Evolutionary conservation across 2,888 invertebrate species (phyloP).

Genomic region (Hoplodrina blanda): DNA sequence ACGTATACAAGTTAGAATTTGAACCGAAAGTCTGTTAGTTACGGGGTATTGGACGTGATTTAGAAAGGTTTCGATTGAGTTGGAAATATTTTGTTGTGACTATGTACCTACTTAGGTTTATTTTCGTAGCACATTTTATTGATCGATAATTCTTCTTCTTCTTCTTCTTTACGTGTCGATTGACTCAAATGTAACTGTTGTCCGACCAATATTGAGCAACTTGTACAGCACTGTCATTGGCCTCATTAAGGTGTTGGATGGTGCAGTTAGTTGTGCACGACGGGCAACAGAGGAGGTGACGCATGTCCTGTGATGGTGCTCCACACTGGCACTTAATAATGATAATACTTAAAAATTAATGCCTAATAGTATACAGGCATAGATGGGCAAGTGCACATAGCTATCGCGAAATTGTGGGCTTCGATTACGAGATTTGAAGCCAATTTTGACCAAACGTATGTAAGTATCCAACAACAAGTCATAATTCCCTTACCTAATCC

Average conservation of each 20-base stretch:
- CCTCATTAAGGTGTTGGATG: too few species aligned
- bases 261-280: too few species aligned
- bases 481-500: conserved; percentile 62
- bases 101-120: background rate
- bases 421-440: background rate
- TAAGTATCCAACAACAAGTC: conserved; percentile 21
- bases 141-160: too few species aligned
- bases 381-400: background rate
- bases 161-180: too few species aligned
- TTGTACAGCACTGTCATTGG: too few species aligned
- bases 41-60: conserved; percentile 50
- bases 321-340: too few species aligned
- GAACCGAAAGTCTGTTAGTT: conserved; percentile 60
- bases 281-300: too few species aligned
- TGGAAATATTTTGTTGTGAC: conserved; percentile 45
- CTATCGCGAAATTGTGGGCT: background rate
- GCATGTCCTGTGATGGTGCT: too few species aligned
- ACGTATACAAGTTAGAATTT: conserved; percentile 70
- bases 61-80: conserved; percentile 37
- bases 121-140: background rate
- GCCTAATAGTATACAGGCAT: background rate
- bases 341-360: too few species aligned
- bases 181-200: too few species aligned
- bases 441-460: background rate
- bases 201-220: too few species aligned